Percentiles rank a stretch among this genome's conserved stretches.
These are phyloP conservation scores for Cephus runcator DNA, from an alignment of 2,888 invertebrate species.

Conservation along the genomic window DNA sequence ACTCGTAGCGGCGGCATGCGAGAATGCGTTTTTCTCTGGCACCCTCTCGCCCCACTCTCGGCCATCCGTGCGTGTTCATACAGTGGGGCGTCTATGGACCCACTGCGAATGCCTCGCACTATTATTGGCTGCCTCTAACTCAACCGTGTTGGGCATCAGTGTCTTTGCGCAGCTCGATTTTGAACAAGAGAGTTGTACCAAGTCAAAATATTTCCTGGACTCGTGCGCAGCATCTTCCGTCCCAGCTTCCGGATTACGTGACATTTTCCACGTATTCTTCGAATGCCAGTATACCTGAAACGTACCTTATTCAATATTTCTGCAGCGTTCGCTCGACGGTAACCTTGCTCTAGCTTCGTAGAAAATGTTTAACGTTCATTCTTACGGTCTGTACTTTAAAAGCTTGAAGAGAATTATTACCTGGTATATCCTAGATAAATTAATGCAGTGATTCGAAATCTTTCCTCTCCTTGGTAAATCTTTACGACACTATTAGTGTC, in stretches of 20 bases:
- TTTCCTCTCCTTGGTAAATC: background rate
- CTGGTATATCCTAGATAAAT: background rate
- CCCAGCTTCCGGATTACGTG: background rate
- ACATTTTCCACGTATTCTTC: background rate
- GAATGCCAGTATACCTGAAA: background rate
- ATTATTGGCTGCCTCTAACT: constrained; percentile 24
- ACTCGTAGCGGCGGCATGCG: constrained; percentile 16
- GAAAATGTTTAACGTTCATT: background rate
- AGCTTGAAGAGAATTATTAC: background rate
- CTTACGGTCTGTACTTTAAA: background rate
- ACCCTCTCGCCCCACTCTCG: constrained; percentile 2
- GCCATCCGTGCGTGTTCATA: background rate
- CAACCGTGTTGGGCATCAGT: constrained; percentile 9
- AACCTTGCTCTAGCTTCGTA: background rate
- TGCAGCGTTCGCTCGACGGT: background rate
- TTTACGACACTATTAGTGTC: background rate
- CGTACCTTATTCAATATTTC: background rate
- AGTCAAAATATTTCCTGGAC: background rate
- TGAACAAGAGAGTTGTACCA: background rate
- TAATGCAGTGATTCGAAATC: background rate
- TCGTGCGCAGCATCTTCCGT: background rate
- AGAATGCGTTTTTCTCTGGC: constrained; percentile 21
- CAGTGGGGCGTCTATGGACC: background rate
- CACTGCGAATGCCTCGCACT: constrained; percentile 25
- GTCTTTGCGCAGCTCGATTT: background rate